Conservation (phyloP, 1,140 invertebrate genomes). For the Cydia splendana region DNA sequence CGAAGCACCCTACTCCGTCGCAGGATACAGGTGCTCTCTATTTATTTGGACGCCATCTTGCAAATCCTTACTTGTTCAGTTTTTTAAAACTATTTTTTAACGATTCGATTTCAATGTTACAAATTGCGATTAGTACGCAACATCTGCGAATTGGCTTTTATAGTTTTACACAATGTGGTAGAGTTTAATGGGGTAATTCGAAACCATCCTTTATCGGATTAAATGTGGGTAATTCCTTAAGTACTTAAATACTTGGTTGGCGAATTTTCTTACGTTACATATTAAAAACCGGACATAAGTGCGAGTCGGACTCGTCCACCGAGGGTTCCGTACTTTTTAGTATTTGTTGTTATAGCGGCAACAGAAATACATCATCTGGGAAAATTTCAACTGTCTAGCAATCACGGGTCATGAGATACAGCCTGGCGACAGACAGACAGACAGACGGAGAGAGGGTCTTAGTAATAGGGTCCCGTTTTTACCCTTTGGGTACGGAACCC, state of each 20-base stretch:
- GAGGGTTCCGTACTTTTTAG: too few relatives aligned
- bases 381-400: too few relatives aligned
- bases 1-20: constrained; percentile 31
- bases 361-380: too few relatives aligned
- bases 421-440: too few relatives aligned
- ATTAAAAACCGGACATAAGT: too few relatives aligned
- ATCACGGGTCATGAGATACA: too few relatives aligned
- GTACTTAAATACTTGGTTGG: background rate
- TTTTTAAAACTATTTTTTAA: constrained; percentile 40
- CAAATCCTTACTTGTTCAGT: constrained; percentile 43
- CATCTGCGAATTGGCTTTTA: constrained; percentile 39
- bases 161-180: constrained; percentile 23
- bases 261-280: constrained; percentile 4
- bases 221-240: background rate
- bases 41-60: constrained; percentile 53
- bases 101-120: constrained; percentile 37
- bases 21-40: constrained; percentile 63
- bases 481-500: too few relatives aligned
- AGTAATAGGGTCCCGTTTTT: too few relatives aligned
- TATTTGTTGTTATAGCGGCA: too few relatives aligned
- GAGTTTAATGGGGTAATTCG: constrained; percentile 8
- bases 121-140: constrained; percentile 28
- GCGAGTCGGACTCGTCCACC: too few relatives aligned
- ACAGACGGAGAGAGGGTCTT: too few relatives aligned
- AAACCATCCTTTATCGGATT: constrained; percentile 19